Evolutionary conservation across 1,140 invertebrate species (phyloP).

Genomic region (Zelostemma sp.): DNA sequence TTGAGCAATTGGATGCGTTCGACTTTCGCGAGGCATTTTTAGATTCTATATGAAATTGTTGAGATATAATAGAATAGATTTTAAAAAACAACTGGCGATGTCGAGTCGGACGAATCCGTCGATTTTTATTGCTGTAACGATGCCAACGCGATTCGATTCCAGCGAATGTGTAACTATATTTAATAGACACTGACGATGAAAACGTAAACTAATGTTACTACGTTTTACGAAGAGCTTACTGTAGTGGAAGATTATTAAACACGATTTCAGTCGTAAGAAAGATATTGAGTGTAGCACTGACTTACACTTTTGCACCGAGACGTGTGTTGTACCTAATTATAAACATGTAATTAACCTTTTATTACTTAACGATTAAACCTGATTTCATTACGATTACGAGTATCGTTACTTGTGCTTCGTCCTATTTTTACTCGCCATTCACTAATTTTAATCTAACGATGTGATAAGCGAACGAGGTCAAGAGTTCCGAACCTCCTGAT

Average conservation of each 20-base stretch:
- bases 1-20: conserved; percentile 3
- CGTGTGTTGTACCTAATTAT: conserved; percentile 69
- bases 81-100: not conserved
- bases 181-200: conserved; percentile 62
- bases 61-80: conserved; percentile 8
- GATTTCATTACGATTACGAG: conserved; percentile 66
- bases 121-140: not conserved
- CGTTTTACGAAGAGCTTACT: conserved; percentile 72
- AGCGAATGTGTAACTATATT: conserved; percentile 58
- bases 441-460: not conserved
- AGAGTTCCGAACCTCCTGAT: conserved; percentile 25
- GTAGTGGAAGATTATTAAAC: conserved; percentile 70
- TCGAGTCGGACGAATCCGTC: conserved; percentile 2
- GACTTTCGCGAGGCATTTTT: not conserved
- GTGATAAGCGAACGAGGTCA: conserved; percentile 34
- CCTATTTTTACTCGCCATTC: conserved; percentile 26
- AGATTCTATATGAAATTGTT: conserved; percentile 9
- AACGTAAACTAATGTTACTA: conserved; percentile 72
- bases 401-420: conserved; percentile 52
- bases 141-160: conserved; percentile 53
- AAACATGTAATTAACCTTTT: conserved; percentile 69
- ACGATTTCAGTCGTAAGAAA: conserved; percentile 65
- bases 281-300: conserved; percentile 61
- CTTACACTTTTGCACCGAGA: conserved; percentile 71
- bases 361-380: conserved; percentile 69